Evolutionary conservation across 2,113 vertebrate species (phyloP), one percentile per base, ranked within the genome.

Genomic region (Neotoma lepida): DNA sequence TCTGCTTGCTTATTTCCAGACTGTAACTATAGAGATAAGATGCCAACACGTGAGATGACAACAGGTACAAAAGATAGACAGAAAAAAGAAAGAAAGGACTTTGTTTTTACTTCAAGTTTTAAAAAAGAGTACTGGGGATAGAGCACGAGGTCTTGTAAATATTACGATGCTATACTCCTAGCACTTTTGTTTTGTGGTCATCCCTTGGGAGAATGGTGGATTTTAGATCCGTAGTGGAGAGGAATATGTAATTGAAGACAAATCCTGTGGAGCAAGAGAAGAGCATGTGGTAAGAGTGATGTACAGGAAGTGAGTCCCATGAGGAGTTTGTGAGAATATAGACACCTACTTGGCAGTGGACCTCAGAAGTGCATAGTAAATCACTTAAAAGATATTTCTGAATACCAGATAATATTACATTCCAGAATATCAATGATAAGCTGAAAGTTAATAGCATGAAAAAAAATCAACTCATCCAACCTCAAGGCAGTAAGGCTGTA

Each of bases 371-470:
- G 6, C 8, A 85, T 1, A 68, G 56, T 44, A 56, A 28, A 71
- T 68, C 61, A 86, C 20, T 54, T 33, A 28, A 86, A 94, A 95
- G 20, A n/a, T 46, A 70, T 35, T 22, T 35, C 14, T 89, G 35
- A 30, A 63, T 91, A n/a, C 6, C 6, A 22, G 58, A 41, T 3
- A 76, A 54, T 76, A 5, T 20, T 35, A 54, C 2, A 92, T 70
- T 35, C 28, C 88, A 87, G 28, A 94, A 93, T 10, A 94, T 33
- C 3, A 87, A 46, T 46, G 2, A 88, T 81, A 80, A 68, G 33
- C 51, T 90, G 64, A 92, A 90, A 81, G 58, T 49, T 68, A 89
- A 70, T 91, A 44, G 7, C 61, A 77, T 88, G 2, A 51, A 96
- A 89, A 66, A 76, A 18, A 41, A 44, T 12, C 18, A 71, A 82